Evolutionary conservation across 2,888 invertebrate genomes (phyloP).

Genomic region (Oxyscelio sp.): DNA sequence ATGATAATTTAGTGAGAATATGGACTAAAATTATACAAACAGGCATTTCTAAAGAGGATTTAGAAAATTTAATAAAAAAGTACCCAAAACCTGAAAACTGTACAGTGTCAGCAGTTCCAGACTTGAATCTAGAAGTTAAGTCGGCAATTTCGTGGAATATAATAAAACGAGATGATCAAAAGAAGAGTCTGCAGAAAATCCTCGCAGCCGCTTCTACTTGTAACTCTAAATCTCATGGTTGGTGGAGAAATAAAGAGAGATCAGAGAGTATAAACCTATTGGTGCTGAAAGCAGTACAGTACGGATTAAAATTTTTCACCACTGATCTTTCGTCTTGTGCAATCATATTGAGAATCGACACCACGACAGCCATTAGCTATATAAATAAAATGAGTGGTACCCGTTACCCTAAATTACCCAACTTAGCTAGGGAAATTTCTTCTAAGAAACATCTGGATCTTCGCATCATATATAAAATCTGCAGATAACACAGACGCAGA

Average conservation of each 20-base stretch:
- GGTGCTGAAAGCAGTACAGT: not conserved
- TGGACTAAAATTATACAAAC: slow-evolving; percentile 6
- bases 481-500: slow-evolving; percentile 10
- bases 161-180: no score
- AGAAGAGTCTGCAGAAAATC: no score
- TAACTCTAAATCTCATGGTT: not conserved
- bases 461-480: slow-evolving; percentile 15
- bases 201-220: not conserved
- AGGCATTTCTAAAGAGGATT: not conserved
- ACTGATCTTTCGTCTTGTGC: not conserved
- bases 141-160: no score
- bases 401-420: no score
- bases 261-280: not conserved
- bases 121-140: no score
- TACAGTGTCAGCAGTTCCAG: not conserved
- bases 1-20: not conserved
- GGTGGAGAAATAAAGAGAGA: not conserved
- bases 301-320: not conserved
- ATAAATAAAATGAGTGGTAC: no score
- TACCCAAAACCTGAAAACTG: slow-evolving; percentile 11
- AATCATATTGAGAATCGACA: not conserved
- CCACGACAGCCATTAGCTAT: not conserved
- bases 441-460: no score
- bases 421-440: no score
- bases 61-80: not conserved